These are phyloP conservation scores for Catharus minimus DNA, from an alignment of 2,113 vertebrate species.

Conservation along the genomic window DNA sequence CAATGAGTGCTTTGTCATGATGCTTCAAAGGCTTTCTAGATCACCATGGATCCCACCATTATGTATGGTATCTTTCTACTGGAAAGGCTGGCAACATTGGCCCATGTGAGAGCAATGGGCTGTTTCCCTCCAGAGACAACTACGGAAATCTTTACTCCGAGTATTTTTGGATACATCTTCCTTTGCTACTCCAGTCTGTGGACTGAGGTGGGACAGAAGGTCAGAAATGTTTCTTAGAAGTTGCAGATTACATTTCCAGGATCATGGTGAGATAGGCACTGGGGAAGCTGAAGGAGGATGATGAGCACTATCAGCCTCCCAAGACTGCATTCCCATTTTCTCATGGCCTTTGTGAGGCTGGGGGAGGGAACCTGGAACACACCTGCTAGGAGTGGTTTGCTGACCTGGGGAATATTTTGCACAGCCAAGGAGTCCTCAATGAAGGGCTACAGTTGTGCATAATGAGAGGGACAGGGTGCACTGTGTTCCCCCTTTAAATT, in stretches of 20 bases:
- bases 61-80: not conserved
- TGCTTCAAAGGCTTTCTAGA: not conserved
- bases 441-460: not conserved
- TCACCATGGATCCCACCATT: not conserved
- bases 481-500: not conserved
- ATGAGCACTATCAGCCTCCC: not conserved
- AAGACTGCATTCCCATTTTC: not conserved
- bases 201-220: not conserved
- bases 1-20: not conserved
- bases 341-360: not conserved
- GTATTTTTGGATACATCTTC: not conserved
- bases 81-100: not conserved
- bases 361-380: not conserved
- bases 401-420: not conserved
- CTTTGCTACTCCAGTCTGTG: not conserved
- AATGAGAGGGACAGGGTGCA: not conserved
- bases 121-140: not conserved
- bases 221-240: not conserved
- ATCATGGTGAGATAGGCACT: not conserved
- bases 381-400: not conserved
- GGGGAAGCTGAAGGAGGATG: not conserved
- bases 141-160: not conserved
- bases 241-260: not conserved
- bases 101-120: not conserved
- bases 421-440: rapidly evolving